Evolutionary conservation across 2,797 vertebrate genomes (phyloP).

Genomic region (Pseudotriccus pelzelni): DNA sequence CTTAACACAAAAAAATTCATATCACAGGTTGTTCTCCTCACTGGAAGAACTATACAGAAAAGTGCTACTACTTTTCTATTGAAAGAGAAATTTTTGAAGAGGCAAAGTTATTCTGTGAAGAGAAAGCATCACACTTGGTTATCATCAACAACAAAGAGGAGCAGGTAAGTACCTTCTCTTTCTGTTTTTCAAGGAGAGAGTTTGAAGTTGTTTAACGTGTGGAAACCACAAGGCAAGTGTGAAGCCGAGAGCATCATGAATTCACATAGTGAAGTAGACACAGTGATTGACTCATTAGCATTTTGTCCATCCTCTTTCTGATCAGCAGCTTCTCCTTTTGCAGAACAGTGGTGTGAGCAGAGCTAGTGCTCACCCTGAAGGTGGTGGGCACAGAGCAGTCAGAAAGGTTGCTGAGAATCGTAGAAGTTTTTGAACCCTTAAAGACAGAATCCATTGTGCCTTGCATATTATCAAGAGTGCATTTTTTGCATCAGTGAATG

Average conservation of each 20-base stretch:
- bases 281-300: neutral
- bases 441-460: neutral
- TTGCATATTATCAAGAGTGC: neutral
- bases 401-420: neutral
- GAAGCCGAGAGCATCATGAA: neutral
- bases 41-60: slow-evolving; percentile 87
- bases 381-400: neutral
- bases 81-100: slow-evolving; percentile 86
- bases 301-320: neutral
- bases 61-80: slow-evolving; percentile 91
- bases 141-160: slow-evolving; percentile 89
- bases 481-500: neutral
- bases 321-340: neutral
- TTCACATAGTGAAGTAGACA: neutral
- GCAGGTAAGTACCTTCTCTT: slow-evolving; percentile 78
- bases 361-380: neutral
- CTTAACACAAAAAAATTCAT: slow-evolving; percentile 16
- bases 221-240: neutral
- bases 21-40: slow-evolving; percentile 82
- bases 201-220: neutral
- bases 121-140: slow-evolving; percentile 81
- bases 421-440: neutral
- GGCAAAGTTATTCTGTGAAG: slow-evolving; percentile 83
- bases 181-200: neutral
- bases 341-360: neutral